These are phyloP conservation scores for Archilochus colubris DNA, from an alignment of 2,113 vertebrate genomes.

Conservation along the genomic window DNA sequence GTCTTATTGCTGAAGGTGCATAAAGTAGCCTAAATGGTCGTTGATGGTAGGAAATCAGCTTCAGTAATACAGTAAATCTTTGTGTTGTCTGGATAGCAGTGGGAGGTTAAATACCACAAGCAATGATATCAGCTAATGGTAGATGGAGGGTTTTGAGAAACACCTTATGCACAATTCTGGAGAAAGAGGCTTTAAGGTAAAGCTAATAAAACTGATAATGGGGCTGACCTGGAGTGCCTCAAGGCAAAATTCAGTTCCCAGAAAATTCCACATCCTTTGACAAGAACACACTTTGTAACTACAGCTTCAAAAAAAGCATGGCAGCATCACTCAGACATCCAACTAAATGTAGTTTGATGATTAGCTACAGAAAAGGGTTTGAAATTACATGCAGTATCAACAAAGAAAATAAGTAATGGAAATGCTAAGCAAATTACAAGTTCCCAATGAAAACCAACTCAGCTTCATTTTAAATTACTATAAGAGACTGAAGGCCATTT, in stretches of 20 bases:
- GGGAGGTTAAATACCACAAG: neutral
- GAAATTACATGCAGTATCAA: neutral
- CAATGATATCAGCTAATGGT: neutral
- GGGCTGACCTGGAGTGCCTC: neutral
- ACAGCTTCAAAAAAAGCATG: neutral
- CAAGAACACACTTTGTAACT: rapidly evolving
- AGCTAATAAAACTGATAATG: neutral
- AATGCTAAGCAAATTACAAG: neutral
- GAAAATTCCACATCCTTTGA: neutral
- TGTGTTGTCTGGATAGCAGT: neutral
- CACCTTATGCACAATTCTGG: neutral
- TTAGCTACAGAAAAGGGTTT: neutral
- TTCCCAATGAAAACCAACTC: neutral
- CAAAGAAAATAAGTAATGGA: slow-evolving; percentile 2
- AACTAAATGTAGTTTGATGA: neutral
- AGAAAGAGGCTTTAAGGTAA: slow-evolving; percentile 7
- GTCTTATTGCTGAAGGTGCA: slow-evolving; percentile 21
- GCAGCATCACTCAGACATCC: neutral
- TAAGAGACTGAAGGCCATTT: slow-evolving; percentile 8
- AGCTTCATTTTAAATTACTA: neutral
- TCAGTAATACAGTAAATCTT: neutral
- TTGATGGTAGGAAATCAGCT: neutral
- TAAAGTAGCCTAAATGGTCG: neutral
- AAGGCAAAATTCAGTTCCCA: slow-evolving; percentile 14
- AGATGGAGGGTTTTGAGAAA: neutral